phyloP scores from a whole-genome alignment of 2,888 invertebrate genomes.

The Allacma fusca region DNA sequence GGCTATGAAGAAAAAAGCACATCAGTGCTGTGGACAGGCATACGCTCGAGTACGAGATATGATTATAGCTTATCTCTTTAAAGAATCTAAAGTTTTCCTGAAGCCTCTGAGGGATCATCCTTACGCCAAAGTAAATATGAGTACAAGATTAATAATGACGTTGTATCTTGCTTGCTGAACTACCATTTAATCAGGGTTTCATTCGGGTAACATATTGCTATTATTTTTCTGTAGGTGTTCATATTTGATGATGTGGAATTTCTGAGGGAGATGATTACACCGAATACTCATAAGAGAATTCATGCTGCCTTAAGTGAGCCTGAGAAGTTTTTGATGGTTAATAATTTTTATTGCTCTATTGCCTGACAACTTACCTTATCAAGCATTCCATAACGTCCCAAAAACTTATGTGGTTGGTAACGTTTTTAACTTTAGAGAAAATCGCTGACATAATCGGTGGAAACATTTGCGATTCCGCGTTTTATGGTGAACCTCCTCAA shows the following conservation, averaged over 20 bases:
- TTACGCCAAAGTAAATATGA: not conserved
- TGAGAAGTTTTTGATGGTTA: slow-evolving; percentile 46
- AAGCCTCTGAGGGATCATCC: not conserved
- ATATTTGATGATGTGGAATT: slow-evolving; percentile 31
- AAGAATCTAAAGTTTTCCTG: not conserved
- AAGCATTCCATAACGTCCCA: too few species aligned
- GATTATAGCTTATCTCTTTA: not conserved
- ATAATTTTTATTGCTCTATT: not conserved
- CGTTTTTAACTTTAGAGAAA: too few species aligned
- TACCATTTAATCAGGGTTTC: too few species aligned
- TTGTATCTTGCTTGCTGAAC: too few species aligned
- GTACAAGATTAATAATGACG: too few species aligned
- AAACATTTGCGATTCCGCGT: too few species aligned
- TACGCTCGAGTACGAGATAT: not conserved
- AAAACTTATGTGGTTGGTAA: too few species aligned
- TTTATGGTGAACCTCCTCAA: too few species aligned
- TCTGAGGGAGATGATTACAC: slow-evolving; percentile 19
- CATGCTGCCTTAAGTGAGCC: slow-evolving; percentile 48
- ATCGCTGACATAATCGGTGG: too few species aligned
- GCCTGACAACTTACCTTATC: not conserved
- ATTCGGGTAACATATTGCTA: slow-evolving; percentile 1
- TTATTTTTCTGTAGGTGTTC: slow-evolving; percentile 25
- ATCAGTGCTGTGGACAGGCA: not conserved
- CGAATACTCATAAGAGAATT: slow-evolving; percentile 35
- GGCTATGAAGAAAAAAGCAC: slow-evolving; percentile 4